phyloP scores from a whole-genome alignment of 2,888 invertebrate genomes.

The Coremacera marginata region DNA sequence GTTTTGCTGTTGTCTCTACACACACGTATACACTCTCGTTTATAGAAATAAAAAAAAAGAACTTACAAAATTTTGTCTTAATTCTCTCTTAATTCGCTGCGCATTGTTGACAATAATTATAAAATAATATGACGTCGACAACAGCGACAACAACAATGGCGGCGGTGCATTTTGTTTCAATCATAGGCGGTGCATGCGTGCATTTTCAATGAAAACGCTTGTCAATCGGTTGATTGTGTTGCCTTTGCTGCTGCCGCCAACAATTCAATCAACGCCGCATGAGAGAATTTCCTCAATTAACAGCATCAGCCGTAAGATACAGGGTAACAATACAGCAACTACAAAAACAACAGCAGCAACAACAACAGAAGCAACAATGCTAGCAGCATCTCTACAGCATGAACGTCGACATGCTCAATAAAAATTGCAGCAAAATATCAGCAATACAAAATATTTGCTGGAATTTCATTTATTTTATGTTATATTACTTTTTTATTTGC shows the following conservation, averaged over 20 bases:
- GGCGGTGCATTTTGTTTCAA: slow-evolving; percentile 27
- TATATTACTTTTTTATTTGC: neutral
- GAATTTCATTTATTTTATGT: slow-evolving; percentile 26
- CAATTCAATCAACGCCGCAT: slow-evolving; percentile 51
- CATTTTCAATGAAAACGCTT: slow-evolving; percentile 2
- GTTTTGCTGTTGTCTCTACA: neutral
- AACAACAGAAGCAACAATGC: slow-evolving; percentile 25
- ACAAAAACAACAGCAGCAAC: slow-evolving; percentile 33
- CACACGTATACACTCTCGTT: neutral
- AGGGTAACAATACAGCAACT: slow-evolving; percentile 9
- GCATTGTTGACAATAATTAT: slow-evolving; percentile 50
- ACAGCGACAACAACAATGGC: neutral
- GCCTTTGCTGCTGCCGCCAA: slow-evolving; percentile 39
- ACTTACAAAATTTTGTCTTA: neutral
- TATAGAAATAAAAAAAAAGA: neutral
- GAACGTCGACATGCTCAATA: neutral
- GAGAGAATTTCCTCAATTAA: slow-evolving; percentile 53
- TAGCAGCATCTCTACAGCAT: neutral
- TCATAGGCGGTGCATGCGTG: neutral
- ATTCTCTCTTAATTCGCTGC: slow-evolving; percentile 53
- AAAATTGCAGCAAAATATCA: neutral
- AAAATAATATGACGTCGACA: slow-evolving; percentile 48
- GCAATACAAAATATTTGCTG: slow-evolving; percentile 19
- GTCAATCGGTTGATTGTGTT: slow-evolving; percentile 31
- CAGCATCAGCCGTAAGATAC: slow-evolving; percentile 36